These are phyloP conservation scores for Agonopterix subpropinquella DNA, from an alignment of 2,888 invertebrate species.

Conservation along the genomic window DNA sequence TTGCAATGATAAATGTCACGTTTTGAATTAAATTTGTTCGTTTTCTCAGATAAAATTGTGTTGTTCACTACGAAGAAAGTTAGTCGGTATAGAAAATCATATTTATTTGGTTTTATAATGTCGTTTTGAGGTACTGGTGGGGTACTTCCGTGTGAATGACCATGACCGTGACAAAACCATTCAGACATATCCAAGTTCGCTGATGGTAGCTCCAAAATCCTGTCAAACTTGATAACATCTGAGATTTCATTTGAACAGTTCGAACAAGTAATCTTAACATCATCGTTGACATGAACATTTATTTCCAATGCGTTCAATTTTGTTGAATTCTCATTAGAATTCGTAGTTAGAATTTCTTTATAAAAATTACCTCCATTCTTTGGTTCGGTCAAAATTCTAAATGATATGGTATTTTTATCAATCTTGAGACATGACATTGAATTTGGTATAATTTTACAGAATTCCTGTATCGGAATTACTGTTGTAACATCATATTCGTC, in stretches of 20 bases:
- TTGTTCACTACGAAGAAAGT: constrained; percentile 72
- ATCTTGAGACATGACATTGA: constrained; percentile 70
- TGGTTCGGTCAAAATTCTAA: constrained; percentile 64
- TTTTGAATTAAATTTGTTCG: constrained; percentile 58
- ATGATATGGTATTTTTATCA: constrained; percentile 60
- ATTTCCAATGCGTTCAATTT: constrained; percentile 37
- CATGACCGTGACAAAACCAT: constrained; percentile 79
- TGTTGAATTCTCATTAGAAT: constrained; percentile 21
- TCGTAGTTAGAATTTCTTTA: constrained; percentile 47
- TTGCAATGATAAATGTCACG: constrained; percentile 71
- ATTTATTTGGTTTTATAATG: constrained; percentile 58
- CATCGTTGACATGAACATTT: constrained; percentile 40
- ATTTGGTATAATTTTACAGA: constrained; percentile 65
- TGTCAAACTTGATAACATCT: constrained; percentile 66
- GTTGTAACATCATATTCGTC: constrained; percentile 50
- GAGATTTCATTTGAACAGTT: constrained; percentile 65
- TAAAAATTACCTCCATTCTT: constrained; percentile 64
- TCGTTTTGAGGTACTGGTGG: constrained; percentile 14
- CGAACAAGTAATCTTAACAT: constrained; percentile 48
- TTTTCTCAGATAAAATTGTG: constrained; percentile 49
- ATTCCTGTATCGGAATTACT: constrained; percentile 52
- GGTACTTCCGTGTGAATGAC: constrained; percentile 18
- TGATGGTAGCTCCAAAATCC: constrained; percentile 78
- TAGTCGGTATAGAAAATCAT: constrained; percentile 75
- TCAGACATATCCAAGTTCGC: constrained; percentile 76